Conservation (phyloP, 2,888 invertebrate genomes). For the Selenia dentaria region DNA sequence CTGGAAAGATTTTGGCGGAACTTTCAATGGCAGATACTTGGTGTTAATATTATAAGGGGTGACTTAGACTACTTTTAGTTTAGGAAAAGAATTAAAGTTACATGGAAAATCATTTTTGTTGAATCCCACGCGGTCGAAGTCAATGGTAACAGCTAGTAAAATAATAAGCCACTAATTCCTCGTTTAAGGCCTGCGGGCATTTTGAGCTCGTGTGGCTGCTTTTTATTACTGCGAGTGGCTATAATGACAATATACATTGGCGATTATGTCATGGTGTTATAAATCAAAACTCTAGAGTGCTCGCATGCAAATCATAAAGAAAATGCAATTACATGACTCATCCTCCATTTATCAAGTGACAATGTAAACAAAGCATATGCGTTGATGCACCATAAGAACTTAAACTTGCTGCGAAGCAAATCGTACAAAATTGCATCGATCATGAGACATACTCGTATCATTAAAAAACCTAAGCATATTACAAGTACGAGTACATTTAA, state of each 20-base stretch:
- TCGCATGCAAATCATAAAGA: slow-evolving; percentile 33
- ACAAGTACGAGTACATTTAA: no score
- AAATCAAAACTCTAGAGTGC: slow-evolving; percentile 24
- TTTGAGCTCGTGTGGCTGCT: slow-evolving; percentile 10
- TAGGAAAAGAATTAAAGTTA: no score
- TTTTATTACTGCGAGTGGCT: slow-evolving; percentile 6
- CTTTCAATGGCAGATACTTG: no score
- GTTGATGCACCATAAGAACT: slow-evolving; percentile 31
- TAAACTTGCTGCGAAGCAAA: slow-evolving; percentile 34
- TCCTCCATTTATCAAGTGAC: slow-evolving; percentile 35
- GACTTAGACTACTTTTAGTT: no score
- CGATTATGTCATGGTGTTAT: slow-evolving; percentile 25
- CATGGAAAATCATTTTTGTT: no score
- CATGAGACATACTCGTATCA: slow-evolving; percentile 13
- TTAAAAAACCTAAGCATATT: not conserved
- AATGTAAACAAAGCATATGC: slow-evolving; percentile 28
- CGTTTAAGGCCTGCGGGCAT: slow-evolving; percentile 15
- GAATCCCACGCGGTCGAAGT: no score
- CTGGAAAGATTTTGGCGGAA: no score
- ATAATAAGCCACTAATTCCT: slow-evolving; percentile 43
- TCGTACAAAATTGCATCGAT: slow-evolving; percentile 41
- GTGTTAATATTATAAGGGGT: no score
- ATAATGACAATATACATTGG: slow-evolving; percentile 14
- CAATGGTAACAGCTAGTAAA: no score
- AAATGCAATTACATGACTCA: slow-evolving; percentile 31